Base-by-base conservation (phyloP, 2,113 vertebrate species). In the Elephas maximus region DNA sequence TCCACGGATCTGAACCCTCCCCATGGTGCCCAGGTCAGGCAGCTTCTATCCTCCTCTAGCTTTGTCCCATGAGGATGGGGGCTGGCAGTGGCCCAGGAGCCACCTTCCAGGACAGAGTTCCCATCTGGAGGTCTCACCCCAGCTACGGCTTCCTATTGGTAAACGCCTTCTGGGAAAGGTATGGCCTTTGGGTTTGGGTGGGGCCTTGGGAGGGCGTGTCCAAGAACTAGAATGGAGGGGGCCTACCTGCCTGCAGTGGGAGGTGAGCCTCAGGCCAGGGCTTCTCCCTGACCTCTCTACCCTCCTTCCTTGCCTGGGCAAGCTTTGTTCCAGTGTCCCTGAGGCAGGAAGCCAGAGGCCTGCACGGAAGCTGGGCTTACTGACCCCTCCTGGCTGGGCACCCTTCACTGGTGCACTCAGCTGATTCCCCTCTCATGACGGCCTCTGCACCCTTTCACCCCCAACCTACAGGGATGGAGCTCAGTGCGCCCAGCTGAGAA, bases 21-120 rank as follows among this genome's bases (percentile, higher is more conserved):
- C 21, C 33, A 28, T 17, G 41, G 51, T 23, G 3, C 65, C 12
- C 10, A 69, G n/a, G 8, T 28, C 20, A 0, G 74, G 8, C 60
- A 3, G 57, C 8, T 1, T 33, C 14, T 15, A 21, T 15, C 41
- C 78, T 44, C 23, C 11, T 51, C 7, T 4, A 0, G 5, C 6
- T 62, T 67, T 65, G 51, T 26, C 28, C 67, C 8, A 0, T 23
- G 3, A 15, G 60, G 45, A 76, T 41, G 48, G 79, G 67, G 18
- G 44, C 10, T 18, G 28, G 24, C 6, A 0, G 41, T 14, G 45
- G 48, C 41, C 48, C 28, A 6, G 8, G 24, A 24, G 37, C 90
- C n/a, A 51, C 76, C 37, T 62, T 69, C 26, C 9, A 26, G 62
- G 24, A 69, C 2, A 0, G 71, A 41, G 30, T 3, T 44, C 37